A percentile compares a stretch with the other conserved stretches of the same genome.
Conservation (phyloP, 2,113 vertebrate species). For the Chinchilla lanigera region DNA sequence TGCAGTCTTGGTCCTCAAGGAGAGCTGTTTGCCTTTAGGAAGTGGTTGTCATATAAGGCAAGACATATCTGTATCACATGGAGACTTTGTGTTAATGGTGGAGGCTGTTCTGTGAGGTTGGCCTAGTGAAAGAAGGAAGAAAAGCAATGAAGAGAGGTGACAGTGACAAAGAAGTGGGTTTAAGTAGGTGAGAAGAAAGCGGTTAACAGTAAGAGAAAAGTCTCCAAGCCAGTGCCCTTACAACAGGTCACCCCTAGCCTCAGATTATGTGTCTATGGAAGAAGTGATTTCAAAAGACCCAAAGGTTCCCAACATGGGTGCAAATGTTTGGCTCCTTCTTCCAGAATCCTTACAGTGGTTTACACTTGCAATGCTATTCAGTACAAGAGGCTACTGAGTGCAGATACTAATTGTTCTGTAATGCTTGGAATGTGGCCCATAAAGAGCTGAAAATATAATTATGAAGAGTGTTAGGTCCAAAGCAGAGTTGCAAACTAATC, state of each 20-base stretch:
- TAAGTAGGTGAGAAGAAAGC: background rate
- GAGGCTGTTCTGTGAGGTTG: background rate
- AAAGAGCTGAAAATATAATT: conserved; percentile 23
- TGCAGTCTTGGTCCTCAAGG: background rate
- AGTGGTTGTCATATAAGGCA: background rate
- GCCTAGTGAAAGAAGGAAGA: background rate
- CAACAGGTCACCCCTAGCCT: background rate
- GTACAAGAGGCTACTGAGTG: background rate
- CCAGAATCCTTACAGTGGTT: background rate
- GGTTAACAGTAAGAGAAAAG: background rate
- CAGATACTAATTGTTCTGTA: background rate
- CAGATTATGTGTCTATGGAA: background rate
- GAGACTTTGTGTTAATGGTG: background rate
- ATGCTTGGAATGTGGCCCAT: background rate
- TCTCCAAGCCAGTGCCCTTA: background rate
- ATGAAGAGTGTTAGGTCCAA: background rate
- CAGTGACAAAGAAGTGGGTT: background rate
- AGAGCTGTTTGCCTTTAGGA: background rate
- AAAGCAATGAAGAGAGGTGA: background rate
- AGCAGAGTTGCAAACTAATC: background rate
- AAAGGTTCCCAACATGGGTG: background rate
- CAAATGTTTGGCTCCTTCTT: background rate
- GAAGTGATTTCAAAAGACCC: background rate
- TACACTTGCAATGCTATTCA: background rate
- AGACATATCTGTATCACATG: background rate